Evolutionary conservation across 2,113 vertebrate genomes (phyloP), one percentile per base, ranked within the genome.

Genomic region (Gallinago media): DNA sequence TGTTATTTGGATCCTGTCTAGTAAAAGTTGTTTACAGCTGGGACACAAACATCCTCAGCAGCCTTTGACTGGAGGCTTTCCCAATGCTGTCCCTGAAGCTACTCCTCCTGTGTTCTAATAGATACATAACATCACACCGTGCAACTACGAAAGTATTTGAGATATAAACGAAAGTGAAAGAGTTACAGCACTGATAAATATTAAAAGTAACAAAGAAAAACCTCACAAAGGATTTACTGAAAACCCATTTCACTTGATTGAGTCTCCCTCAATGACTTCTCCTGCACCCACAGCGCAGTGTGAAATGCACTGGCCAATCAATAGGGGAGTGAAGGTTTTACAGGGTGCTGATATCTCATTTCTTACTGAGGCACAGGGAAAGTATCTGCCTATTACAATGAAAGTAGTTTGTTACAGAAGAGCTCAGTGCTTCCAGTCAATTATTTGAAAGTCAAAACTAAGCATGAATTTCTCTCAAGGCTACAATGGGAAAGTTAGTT

Each of bases 91-190:
- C 23, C 40, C 49, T 56, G 22, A 68, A 61, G 44, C 34, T 59
- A 9, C 44, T 31, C 38, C 11, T 55, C 7, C 26, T 67, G 15
- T 47, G 19, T 47, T 23, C 12, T 21, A 72, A 47, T 0, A 78
- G 19, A n/a, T 44, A 86, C 3, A 0, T 5, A 38, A 15, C 8
- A 52, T 6, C 31, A 47, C 1, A 0, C 40, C 55, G 8, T 0
- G 0, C 36, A 74, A 16, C 23, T 12, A 38, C 8, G 3, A 15
- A 80, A 84, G 12, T 8, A 27, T 3, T 27, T 7, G 20, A 73
- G 9, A 26, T 12, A 10, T 2, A 61, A 68, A 42, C 12, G 9
- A n/a, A 44, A 61, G 13, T 4, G 5, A 70, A 47, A 47, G 47
- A 47, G 21, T 47, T 47, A 47, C 47, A 47, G 47, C 10, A 22